These are phyloP conservation scores for Argyra leucocephala DNA, from an alignment of 2,888 invertebrate species.

Conservation along the genomic window DNA sequence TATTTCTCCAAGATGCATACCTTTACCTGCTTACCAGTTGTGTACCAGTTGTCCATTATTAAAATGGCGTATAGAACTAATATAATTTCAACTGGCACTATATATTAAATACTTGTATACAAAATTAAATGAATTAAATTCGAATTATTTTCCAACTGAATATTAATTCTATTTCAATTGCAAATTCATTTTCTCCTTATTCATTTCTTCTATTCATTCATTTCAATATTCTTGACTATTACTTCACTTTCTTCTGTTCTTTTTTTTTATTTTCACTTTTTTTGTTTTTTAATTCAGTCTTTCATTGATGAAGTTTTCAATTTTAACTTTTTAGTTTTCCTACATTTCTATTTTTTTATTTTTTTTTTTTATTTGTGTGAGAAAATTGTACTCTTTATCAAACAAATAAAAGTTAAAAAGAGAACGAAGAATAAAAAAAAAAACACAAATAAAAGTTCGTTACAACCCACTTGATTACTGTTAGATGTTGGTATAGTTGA, in stretches of 20 bases:
- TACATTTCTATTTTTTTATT: not conserved
- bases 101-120: too few relatives aligned
- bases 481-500: not conserved
- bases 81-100: too few relatives aligned
- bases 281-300: too few relatives aligned
- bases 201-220: not conserved
- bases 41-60: too few relatives aligned
- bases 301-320: too few relatives aligned
- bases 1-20: too few relatives aligned
- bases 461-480: slow-evolving; percentile 1
- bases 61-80: too few relatives aligned
- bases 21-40: too few relatives aligned
- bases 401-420: not conserved
- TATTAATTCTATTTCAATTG: not conserved
- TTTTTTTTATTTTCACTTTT: not conserved
- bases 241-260: not conserved
- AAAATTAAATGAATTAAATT: not conserved
- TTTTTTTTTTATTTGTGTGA: not conserved
- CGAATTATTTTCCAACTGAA: not conserved
- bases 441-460: not conserved
- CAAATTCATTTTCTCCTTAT: not conserved
- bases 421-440: not conserved
- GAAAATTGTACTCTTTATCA: not conserved
- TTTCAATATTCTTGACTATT: too few relatives aligned
- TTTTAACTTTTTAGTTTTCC: not conserved